Conservation (phyloP, 2,113 vertebrate species). For the Turnix velox region DNA sequence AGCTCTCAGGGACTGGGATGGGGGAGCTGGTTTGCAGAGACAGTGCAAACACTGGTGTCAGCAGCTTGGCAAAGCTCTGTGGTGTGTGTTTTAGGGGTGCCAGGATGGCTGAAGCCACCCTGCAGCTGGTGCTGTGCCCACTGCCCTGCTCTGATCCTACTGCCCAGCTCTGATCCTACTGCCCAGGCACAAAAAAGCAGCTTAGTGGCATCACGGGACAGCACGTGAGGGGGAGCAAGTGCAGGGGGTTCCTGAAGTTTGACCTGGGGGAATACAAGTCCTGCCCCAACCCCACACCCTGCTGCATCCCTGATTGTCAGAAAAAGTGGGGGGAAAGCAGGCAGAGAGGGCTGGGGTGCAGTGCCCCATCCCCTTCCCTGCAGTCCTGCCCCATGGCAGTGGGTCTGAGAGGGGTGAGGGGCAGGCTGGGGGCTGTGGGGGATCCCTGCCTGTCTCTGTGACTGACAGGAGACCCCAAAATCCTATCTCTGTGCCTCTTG, state of each 20-base stretch:
- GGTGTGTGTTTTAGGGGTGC: neutral
- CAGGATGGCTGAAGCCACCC: neutral
- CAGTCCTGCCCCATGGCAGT: neutral
- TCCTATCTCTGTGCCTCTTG: neutral
- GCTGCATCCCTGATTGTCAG: accelerated
- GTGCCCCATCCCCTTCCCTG: neutral
- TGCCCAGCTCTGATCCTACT: neutral
- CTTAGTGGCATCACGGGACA: neutral
- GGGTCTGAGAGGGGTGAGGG: neutral
- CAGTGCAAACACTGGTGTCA: neutral
- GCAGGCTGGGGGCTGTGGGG: accelerated
- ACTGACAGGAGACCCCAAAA: neutral
- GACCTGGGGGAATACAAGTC: no score
- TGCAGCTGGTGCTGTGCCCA: accelerated
- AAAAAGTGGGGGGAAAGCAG: neutral
- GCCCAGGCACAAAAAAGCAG: neutral
- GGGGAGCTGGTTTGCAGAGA: neutral
- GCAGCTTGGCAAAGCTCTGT: accelerated
- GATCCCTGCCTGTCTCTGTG: neutral
- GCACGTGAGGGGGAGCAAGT: neutral
- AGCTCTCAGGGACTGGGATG: neutral
- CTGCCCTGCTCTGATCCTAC: neutral
- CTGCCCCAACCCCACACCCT: neutral
- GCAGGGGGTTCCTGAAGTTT: neutral
- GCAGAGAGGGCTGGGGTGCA: neutral